These are phyloP conservation scores for Panulirus ornatus DNA, from an alignment of 1,140 invertebrate species.

Conservation along the genomic window DNA sequence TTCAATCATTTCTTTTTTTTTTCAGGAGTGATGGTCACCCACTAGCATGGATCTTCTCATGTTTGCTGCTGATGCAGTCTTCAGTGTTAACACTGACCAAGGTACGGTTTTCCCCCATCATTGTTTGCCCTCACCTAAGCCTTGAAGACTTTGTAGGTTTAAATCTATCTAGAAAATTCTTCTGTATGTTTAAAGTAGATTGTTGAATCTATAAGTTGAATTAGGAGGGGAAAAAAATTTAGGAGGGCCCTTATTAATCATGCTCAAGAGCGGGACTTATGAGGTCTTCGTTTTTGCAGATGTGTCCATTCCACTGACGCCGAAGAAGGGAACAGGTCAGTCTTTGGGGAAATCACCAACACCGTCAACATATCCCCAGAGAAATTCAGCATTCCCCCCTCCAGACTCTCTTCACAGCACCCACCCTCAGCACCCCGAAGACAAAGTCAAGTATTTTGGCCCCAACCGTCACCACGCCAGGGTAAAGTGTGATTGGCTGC, in stretches of 20 bases:
- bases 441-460: not conserved
- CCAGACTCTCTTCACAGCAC: constrained; percentile 24
- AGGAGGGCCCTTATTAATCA: not conserved
- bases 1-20: not conserved
- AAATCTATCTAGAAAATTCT: constrained; percentile 26
- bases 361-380: constrained; percentile 56
- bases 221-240: not conserved
- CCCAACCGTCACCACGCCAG: not conserved
- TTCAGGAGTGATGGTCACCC: not conserved
- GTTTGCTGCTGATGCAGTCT: constrained; percentile 36
- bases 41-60: constrained; percentile 36
- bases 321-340: constrained; percentile 24
- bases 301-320: not conserved
- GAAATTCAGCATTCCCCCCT: constrained; percentile 34
- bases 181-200: not conserved
- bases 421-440: constrained; percentile 30
- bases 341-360: constrained; percentile 27
- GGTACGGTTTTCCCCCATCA: not conserved
- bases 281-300: not conserved
- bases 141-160: not conserved
- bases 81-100: not conserved
- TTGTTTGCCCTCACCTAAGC: not conserved
- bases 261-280: not conserved
- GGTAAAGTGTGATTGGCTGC: constrained; percentile 10
- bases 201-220: not conserved